phyloP scores from a whole-genome alignment of 92 coral and sea anemone species.

The Zoanthus solanderi region DNA sequence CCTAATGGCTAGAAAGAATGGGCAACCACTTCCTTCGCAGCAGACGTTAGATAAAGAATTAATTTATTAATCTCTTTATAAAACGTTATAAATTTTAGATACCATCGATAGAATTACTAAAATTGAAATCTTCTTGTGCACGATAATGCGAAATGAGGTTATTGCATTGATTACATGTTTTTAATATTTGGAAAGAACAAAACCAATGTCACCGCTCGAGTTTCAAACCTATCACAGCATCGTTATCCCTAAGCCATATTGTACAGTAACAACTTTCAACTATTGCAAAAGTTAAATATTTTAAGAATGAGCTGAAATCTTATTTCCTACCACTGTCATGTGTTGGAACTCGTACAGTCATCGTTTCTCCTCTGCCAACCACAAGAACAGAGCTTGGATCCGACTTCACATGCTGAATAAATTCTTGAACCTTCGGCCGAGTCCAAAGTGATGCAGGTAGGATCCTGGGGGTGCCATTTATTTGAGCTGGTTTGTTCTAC shows the following conservation, averaged over 20 bases:
- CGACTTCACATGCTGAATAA: slow-evolving; percentile 97
- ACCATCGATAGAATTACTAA: background rate
- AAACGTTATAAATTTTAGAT: too few species aligned
- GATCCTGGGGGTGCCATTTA: slow-evolving; percentile 86
- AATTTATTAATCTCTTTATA: too few species aligned
- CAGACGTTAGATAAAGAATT: background rate
- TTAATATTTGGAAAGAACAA: too few species aligned
- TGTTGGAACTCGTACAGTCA: slow-evolving; percentile 99
- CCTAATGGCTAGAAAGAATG: too few species aligned
- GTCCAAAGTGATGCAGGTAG: slow-evolving; percentile 98
- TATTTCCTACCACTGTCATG: slow-evolving; percentile 92
- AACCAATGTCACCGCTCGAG: too few species aligned
- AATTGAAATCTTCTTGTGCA: background rate
- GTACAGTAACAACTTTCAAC: too few species aligned
- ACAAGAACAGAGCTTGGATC: slow-evolving; percentile 99
- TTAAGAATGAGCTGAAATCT: slow-evolving; percentile 10
- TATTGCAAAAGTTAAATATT: too few species aligned
- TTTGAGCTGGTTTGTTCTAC: slow-evolving; percentile 35
- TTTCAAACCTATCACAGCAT: too few species aligned
- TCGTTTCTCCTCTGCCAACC: slow-evolving; percentile 98
- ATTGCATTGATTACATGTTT: too few species aligned
- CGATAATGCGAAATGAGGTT: background rate
- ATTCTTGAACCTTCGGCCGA: slow-evolving; percentile 98
- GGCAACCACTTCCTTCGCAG: too few species aligned
- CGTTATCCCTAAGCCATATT: too few species aligned